Conservation (phyloP, 2,888 invertebrate genomes). For the Ditula angustiorana region DNA sequence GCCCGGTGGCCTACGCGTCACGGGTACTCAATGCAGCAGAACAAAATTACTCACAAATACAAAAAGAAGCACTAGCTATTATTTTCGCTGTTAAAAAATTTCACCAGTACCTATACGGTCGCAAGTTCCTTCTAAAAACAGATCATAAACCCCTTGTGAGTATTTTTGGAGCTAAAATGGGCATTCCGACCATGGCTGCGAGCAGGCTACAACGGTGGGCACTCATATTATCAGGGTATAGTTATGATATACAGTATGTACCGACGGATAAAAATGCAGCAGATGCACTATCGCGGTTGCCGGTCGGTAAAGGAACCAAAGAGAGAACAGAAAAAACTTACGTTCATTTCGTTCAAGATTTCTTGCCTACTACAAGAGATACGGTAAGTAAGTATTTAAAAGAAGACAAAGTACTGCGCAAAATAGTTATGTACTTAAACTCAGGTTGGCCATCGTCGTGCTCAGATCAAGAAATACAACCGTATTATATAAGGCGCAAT, state of each 20-base stretch:
- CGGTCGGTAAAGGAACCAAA: background rate
- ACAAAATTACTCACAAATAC: conserved; percentile 38
- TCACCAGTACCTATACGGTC: conserved; percentile 11
- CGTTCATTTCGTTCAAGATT: conserved; percentile 4
- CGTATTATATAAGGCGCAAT: conserved; percentile 9
- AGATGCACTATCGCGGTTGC: conserved; percentile 2
- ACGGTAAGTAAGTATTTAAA: background rate
- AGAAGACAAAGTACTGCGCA: conserved; percentile 11
- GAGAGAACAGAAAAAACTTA: conserved; percentile 9
- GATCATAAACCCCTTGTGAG: conserved; percentile 5
- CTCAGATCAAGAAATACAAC: background rate
- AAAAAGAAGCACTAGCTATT: conserved; percentile 34
- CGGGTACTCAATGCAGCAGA: conserved; percentile 40
- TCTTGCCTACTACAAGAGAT: background rate
- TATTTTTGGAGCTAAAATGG: background rate
- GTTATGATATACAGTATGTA: conserved; percentile 1
- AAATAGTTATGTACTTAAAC: conserved; percentile 7
- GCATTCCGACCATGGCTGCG: conserved; percentile 4
- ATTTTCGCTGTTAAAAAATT: conserved; percentile 2
- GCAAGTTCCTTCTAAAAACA: background rate
- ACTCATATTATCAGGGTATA: conserved; percentile 2
- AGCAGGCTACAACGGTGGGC: background rate
- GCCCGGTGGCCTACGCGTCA: conserved; percentile 40
- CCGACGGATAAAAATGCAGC: background rate
- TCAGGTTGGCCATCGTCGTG: conserved; percentile 21